Evolutionary conservation across 2,888 invertebrate species (phyloP).

Genomic region (Platynereis dumerilii): DNA sequence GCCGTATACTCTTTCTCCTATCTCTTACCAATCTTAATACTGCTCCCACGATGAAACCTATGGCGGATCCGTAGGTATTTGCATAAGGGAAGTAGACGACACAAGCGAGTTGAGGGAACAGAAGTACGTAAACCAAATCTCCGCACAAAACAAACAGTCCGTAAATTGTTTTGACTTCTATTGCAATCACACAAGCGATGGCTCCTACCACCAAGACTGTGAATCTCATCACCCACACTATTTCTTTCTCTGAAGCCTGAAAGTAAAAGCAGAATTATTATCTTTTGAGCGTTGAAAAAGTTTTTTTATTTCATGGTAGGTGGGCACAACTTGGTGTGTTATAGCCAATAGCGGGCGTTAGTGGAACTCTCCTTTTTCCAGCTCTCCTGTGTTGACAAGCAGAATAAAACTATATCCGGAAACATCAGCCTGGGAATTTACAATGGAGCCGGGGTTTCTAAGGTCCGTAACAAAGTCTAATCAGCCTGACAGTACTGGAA

Average conservation of each 20-base stretch:
- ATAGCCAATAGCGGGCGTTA: too few species aligned
- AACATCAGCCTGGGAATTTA: too few species aligned
- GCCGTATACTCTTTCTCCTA: too few species aligned
- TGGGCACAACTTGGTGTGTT: too few species aligned
- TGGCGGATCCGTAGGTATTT: constrained; percentile 94
- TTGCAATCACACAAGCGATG: constrained; percentile 88
- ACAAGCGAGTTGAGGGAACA: constrained; percentile 91
- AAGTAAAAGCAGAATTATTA: background rate
- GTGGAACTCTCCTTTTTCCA: too few species aligned
- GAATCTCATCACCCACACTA: constrained; percentile 83
- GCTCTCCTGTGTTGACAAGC: too few species aligned
- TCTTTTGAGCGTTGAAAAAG: too few species aligned
- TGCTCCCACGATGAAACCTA: constrained; percentile 71
- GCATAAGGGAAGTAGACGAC: constrained; percentile 95
- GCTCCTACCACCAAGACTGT: constrained; percentile 90
- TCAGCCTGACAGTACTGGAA: too few species aligned
- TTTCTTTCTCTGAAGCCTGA: constrained; percentile 72
- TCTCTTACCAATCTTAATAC: constrained; percentile 63
- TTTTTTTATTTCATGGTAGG: too few species aligned
- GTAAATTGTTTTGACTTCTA: constrained; percentile 96
- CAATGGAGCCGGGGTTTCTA: too few species aligned
- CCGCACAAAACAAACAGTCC: constrained; percentile 98
- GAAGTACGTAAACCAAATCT: constrained; percentile 96
- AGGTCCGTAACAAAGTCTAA: too few species aligned
- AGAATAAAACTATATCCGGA: too few species aligned